phyloP scores from a whole-genome alignment of 2,888 invertebrate species.

The Melipona bicolor region DNA sequence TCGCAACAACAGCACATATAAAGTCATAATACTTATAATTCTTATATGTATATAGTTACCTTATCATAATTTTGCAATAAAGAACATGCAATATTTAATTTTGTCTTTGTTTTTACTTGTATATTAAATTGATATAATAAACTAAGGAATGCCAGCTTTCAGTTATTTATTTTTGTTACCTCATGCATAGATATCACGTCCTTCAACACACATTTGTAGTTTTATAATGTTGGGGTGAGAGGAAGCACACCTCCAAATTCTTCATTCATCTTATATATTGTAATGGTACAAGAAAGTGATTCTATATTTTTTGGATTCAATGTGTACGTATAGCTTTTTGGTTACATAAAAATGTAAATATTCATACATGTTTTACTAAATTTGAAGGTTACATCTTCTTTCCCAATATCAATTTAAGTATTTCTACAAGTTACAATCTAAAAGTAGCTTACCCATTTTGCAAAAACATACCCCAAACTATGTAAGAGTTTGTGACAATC shows the following conservation, averaged over 20 bases:
- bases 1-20: conserved; percentile 78
- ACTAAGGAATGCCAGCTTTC: conserved; percentile 71
- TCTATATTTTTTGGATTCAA: background rate
- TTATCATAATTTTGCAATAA: conserved; percentile 71
- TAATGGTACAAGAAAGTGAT: background rate
- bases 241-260: conserved; percentile 71
- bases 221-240: conserved; percentile 58
- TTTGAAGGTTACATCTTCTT: conserved; percentile 74
- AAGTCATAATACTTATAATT: conserved; percentile 69
- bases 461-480: conserved; percentile 73
- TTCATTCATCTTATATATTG: conserved; percentile 2
- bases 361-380: conserved; percentile 26
- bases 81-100: conserved; percentile 71
- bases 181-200: conserved; percentile 62
- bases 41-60: conserved; percentile 66
- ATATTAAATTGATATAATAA: conserved; percentile 47
- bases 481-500: conserved; percentile 72
- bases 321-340: background rate
- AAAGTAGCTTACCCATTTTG: conserved; percentile 78
- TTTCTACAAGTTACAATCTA: conserved; percentile 67
- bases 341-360: background rate
- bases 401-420: conserved; percentile 61
- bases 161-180: conserved; percentile 63
- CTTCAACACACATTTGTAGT: conserved; percentile 47
- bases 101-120: conserved; percentile 49